Conservation (phyloP, 2,113 vertebrate species). For the Alosa alosa region DNA sequence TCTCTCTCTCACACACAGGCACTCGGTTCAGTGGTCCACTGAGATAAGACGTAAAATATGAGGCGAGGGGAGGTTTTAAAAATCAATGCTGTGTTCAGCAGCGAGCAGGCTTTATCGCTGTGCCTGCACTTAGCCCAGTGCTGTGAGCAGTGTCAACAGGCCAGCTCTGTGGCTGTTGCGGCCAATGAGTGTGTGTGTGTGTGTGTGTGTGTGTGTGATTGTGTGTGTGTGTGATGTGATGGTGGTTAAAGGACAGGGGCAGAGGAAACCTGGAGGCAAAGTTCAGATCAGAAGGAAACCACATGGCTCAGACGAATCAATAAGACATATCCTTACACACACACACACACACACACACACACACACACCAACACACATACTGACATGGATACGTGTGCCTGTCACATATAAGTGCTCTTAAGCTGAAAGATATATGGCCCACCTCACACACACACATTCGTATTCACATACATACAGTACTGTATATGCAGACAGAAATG, state of each 20-base stretch:
- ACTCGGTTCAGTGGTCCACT: not conserved
- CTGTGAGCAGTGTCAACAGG: constrained; percentile 14
- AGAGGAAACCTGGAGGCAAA: constrained; percentile 57
- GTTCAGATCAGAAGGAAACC: constrained; percentile 62
- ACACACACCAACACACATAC: constrained; percentile 40
- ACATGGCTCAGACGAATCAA: constrained; percentile 63
- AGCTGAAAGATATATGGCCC: not conserved
- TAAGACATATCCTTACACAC: constrained; percentile 68
- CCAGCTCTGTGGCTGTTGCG: constrained; percentile 4
- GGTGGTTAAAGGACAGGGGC: constrained; percentile 49
- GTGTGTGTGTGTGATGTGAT: constrained; percentile 43
- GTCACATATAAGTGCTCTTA: not conserved
- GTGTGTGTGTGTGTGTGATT: not conserved
- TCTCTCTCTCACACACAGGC: not conserved
- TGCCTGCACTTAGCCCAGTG: constrained; percentile 36
- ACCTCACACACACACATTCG: constrained; percentile 24
- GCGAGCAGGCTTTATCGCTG: constrained; percentile 53
- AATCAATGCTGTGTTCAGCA: constrained; percentile 62
- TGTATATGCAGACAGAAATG: constrained; percentile 22
- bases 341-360: constrained; percentile 47
- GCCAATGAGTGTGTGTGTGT: not conserved
- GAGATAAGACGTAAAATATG: constrained; percentile 1
- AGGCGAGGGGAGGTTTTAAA: constrained; percentile 26
- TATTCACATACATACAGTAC: constrained; percentile 22
- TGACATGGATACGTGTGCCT: not conserved